Base-by-base conservation (phyloP, 2,113 vertebrate species). In the Mastomys natalensis region DNA sequence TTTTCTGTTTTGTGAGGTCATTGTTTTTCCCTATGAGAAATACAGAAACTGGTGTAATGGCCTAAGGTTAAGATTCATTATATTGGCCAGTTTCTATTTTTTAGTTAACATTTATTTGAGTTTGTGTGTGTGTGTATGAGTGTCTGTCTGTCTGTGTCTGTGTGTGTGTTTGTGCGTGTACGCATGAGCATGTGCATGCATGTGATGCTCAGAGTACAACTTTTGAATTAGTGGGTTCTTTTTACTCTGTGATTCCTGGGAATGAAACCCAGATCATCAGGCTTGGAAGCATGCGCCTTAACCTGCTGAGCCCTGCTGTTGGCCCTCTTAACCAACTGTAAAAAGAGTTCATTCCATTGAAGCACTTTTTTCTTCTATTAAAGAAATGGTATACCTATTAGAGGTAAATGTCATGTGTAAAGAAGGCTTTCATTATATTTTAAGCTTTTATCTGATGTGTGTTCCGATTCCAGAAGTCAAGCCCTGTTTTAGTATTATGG, bases 381-480 rank as follows among this genome's bases (percentile, higher is more conserved):
- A 97, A 94, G 89, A 93, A 93, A 95, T 92, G 55, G 88, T 96
- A 94, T 96, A 96, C 74, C 84, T 72, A 31, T 94, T 84, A 66
- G 90, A 82, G 90, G 60, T 68, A 82, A 98, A 85, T 96, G 97
- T 96, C 89, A 76, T 97, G 73, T 97, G 95, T 98, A 97, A 98
- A 98, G 94, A 97, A 97, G 87, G 87, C 96, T 98, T 98, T 96
- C 98, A 97, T 96, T 94, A 94, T 95, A 93, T 85, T 68, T 72
- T 51, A 89, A 97, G 66, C 96, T 97, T 97, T 98, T 98, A 96
- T 98, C 97, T 0, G 40, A 92, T 94, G 93, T 90, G 93, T 98
- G 97, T 97, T 98, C 98, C 91, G 97, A 96, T 98, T 98, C 95
- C 45, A 94, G 93, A 94, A 94, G 93, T 92, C 93, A 74, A 74